Percentiles rank a stretch among this genome's conserved stretches.
phyloP scores from a whole-genome alignment of 2,888 invertebrate genomes.

The Amphimallon solstitiale region DNA sequence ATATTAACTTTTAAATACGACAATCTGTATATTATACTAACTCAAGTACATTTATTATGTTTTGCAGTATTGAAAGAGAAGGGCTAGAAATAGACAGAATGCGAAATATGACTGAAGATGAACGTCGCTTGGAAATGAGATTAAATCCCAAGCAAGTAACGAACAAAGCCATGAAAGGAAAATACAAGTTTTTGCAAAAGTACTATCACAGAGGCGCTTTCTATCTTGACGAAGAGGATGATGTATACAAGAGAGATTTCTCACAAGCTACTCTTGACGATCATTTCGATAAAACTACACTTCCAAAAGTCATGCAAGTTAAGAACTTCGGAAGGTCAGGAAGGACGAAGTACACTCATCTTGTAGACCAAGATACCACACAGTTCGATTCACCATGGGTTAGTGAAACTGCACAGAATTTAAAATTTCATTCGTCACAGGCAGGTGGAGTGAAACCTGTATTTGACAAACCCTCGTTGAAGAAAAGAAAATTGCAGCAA shows the following conservation, averaged over 20 bases:
- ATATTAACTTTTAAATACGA: no score
- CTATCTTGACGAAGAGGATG: conserved; percentile 94
- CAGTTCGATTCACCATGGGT: conserved; percentile 98
- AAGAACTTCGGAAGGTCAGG: conserved; percentile 99
- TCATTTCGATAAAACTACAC: conserved; percentile 98
- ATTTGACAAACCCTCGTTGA: conserved; percentile 87
- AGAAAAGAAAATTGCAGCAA: conserved; percentile 64
- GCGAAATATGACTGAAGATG: conserved; percentile 95
- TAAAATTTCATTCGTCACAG: conserved; percentile 86
- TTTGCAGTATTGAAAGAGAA: conserved; percentile 83
- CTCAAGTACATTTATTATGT: no score
- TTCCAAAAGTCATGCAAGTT: conserved; percentile 99
- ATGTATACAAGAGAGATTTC: conserved; percentile 91
- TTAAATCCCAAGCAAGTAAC: conserved; percentile 92
- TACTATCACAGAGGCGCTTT: conserved; percentile 99
- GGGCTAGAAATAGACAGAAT: conserved; percentile 88
- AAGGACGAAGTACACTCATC: conserved; percentile 97
- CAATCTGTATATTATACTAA: no score
- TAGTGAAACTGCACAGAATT: conserved; percentile 86
- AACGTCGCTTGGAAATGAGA: conserved; percentile 87
- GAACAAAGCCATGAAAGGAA: conserved; percentile 95
- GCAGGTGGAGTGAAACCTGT: conserved; percentile 94
- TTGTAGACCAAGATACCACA: conserved; percentile 99
- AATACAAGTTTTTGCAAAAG: conserved; percentile 99
- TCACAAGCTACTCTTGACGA: conserved; percentile 97